Conservation (phyloP, 2,888 invertebrate genomes). For the Conops quadrifasciatus region DNA sequence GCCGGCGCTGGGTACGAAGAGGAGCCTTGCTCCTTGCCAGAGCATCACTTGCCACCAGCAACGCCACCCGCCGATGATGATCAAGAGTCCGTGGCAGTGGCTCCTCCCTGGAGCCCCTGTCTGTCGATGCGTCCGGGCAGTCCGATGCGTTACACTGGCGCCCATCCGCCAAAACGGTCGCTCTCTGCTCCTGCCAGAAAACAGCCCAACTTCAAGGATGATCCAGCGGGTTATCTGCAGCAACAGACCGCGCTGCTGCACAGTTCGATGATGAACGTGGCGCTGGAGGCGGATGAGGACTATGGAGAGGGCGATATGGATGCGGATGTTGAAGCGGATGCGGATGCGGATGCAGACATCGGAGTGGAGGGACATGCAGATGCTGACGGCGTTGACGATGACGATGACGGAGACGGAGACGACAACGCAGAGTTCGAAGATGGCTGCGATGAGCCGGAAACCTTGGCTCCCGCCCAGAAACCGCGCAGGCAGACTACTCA, state of each 20-base stretch:
- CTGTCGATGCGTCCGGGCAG: slow-evolving; percentile 29
- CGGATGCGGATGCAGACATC: slow-evolving; percentile 15
- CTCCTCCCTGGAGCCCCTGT: slow-evolving; percentile 24
- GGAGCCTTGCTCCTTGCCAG: slow-evolving; percentile 52
- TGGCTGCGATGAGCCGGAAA: neutral
- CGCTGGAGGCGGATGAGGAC: slow-evolving; percentile 37
- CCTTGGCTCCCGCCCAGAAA: neutral
- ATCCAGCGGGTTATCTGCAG: slow-evolving; percentile 89
- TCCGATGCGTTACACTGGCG: slow-evolving; percentile 1
- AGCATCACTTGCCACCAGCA: slow-evolving; percentile 43
- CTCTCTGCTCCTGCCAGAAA: slow-evolving; percentile 45
- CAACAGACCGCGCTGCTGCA: slow-evolving; percentile 89
- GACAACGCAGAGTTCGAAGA: slow-evolving; percentile 9
- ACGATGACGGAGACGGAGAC: slow-evolving; percentile 9
- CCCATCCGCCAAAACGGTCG: slow-evolving; percentile 38
- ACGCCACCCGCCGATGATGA: slow-evolving; percentile 24
- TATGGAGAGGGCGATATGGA: slow-evolving; percentile 37
- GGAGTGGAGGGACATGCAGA: slow-evolving; percentile 11
- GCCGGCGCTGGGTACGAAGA: slow-evolving; percentile 26
- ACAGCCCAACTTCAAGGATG: slow-evolving; percentile 87
- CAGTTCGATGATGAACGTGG: slow-evolving; percentile 75
- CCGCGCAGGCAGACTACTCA: neutral
- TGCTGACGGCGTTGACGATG: slow-evolving; percentile 31
- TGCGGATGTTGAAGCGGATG: slow-evolving; percentile 29
- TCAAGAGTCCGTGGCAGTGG: neutral